These are phyloP conservation scores for Pangasius krempfi DNA, from an alignment of 2,797 vertebrate genomes.

Conservation along the genomic window DNA sequence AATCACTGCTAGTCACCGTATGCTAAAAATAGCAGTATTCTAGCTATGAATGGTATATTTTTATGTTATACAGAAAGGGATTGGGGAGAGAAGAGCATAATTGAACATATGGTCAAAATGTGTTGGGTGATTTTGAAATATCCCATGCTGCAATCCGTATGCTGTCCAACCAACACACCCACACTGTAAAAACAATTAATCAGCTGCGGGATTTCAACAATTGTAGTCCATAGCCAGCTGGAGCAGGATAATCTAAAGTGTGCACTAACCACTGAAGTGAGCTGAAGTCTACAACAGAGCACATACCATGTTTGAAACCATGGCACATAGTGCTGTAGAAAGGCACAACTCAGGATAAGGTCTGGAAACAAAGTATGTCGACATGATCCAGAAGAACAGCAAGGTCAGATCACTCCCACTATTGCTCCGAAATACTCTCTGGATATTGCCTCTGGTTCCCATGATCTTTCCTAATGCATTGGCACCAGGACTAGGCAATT, in stretches of 20 bases:
- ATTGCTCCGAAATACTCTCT: neutral
- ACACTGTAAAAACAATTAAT: constrained; percentile 59
- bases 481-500: neutral
- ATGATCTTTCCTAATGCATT: constrained; percentile 22
- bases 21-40: neutral
- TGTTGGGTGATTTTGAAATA: constrained; percentile 30
- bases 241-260: constrained; percentile 17
- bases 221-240: constrained; percentile 38
- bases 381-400: constrained; percentile 9
- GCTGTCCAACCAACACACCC: constrained; percentile 48
- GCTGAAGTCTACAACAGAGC: neutral
- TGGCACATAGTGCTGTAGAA: neutral
- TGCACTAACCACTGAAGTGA: neutral
- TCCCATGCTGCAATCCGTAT: constrained; percentile 22
- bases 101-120: constrained; percentile 31
- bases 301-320: constrained; percentile 9
- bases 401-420: constrained; percentile 23
- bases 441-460: constrained; percentile 20
- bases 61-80: neutral
- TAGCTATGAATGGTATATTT: neutral
- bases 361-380: constrained; percentile 2
- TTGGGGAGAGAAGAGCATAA: neutral
- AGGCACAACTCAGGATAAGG: neutral
- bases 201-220: constrained; percentile 70
- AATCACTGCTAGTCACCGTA: neutral